Percentiles rank a stretch among this genome's conserved stretches.
These are phyloP conservation scores for Drosophila pegasa DNA, from an alignment of 2,888 invertebrate genomes.

Conservation along the genomic window DNA sequence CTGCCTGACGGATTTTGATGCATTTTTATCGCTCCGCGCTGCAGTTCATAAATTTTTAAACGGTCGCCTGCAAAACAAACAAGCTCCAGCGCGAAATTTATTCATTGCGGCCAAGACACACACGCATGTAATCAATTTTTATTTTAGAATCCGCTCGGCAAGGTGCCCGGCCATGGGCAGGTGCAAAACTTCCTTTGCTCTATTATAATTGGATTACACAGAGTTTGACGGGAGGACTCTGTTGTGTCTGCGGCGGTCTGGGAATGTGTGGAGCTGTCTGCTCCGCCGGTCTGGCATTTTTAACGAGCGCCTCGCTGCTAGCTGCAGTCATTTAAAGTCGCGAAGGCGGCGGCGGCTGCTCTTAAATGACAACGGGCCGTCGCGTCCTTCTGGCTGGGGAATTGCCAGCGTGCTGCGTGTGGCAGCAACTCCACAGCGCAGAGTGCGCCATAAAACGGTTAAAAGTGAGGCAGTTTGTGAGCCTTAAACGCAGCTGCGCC, in stretches of 20 bases:
- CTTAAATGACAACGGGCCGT: slow-evolving; percentile 55
- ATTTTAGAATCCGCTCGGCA: slow-evolving; percentile 67
- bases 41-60: slow-evolving; percentile 78
- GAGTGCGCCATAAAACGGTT: slow-evolving; percentile 55
- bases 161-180: slow-evolving; percentile 48
- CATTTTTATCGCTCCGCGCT: slow-evolving; percentile 64
- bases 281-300: slow-evolving; percentile 50
- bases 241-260: slow-evolving; percentile 40
- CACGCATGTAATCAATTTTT: slow-evolving; percentile 79
- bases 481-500: slow-evolving; percentile 50
- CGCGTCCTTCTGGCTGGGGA: slow-evolving; percentile 26
- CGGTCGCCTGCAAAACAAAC: slow-evolving; percentile 66
- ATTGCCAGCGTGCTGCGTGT: slow-evolving; percentile 47
- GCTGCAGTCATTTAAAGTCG: slow-evolving; percentile 62
- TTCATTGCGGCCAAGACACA: slow-evolving; percentile 55
- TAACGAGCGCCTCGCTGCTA: slow-evolving; percentile 60
- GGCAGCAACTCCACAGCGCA: slow-evolving; percentile 19
- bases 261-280: slow-evolving; percentile 34
- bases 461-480: slow-evolving; percentile 52
- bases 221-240: slow-evolving; percentile 1
- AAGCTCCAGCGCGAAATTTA: slow-evolving; percentile 46
- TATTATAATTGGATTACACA: slow-evolving; percentile 74
- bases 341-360: slow-evolving; percentile 39
- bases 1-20: slow-evolving; percentile 30
- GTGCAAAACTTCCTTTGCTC: slow-evolving; percentile 62